These are phyloP conservation scores for Acyrthosiphon pisum DNA, from an alignment of 1,140 invertebrate genomes.

Conservation along the genomic window DNA sequence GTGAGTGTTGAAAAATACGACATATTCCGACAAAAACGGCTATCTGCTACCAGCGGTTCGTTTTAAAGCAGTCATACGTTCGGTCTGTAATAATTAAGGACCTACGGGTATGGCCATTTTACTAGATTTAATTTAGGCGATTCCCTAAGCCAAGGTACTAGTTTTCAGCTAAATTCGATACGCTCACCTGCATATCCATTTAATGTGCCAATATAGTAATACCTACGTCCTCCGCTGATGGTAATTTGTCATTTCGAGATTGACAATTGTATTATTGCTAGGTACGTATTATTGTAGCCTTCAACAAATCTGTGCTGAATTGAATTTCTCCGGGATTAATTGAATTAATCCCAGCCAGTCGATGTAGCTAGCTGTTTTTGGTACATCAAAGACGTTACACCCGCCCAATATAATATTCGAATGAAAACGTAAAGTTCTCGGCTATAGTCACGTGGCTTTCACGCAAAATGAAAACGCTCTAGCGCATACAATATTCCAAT, in stretches of 20 bases:
- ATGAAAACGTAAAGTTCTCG: not conserved
- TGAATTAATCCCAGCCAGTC: no score
- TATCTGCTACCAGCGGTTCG: no score
- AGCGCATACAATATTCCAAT: not conserved
- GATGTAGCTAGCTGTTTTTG: not conserved
- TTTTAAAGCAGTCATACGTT: no score
- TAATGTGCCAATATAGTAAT: not conserved
- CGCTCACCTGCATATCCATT: not conserved
- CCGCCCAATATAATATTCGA: not conserved
- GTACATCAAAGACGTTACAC: not conserved
- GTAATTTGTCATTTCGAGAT: not conserved
- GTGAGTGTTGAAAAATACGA: no score
- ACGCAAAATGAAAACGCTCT: not conserved
- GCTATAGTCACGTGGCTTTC: not conserved
- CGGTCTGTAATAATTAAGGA: not conserved
- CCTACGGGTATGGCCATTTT: not conserved
- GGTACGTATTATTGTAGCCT: not conserved
- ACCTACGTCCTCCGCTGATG: not conserved
- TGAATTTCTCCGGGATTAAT: not conserved
- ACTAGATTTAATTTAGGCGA: not conserved
- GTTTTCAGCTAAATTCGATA: not conserved
- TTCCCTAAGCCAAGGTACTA: not conserved
- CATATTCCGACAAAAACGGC: no score
- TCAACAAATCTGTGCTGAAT: not conserved
- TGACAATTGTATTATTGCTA: not conserved